Evolutionary conservation across 2,888 invertebrate species (phyloP).

Genomic region (Scaptodrosophila latifasciaeformis): DNA sequence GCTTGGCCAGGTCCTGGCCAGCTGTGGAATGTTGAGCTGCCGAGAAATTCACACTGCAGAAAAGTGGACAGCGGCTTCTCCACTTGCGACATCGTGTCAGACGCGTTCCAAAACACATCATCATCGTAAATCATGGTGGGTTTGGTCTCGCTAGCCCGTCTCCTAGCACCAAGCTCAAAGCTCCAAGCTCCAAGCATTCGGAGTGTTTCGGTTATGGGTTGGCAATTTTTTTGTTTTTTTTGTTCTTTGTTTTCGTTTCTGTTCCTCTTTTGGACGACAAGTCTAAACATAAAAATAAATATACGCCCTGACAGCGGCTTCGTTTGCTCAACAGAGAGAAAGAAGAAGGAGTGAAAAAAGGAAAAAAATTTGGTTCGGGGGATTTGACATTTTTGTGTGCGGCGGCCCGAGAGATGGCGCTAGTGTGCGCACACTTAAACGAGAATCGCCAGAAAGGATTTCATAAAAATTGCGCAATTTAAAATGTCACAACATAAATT

Average conservation of each 20-base stretch:
- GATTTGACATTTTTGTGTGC: slow-evolving; percentile 32
- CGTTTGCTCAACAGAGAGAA: slow-evolving; percentile 34
- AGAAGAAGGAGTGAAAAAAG: slow-evolving; percentile 26
- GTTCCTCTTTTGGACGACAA: slow-evolving; percentile 18
- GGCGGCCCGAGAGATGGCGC: slow-evolving; percentile 35
- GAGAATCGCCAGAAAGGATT: slow-evolving; percentile 66
- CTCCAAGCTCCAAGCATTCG: no score
- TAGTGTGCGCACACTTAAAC: slow-evolving; percentile 46
- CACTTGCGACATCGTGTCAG: slow-evolving; percentile 10
- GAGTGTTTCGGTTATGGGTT: slow-evolving; percentile 27
- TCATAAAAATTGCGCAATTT: slow-evolving; percentile 75
- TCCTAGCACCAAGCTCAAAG: no score
- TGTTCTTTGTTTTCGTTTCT: no score
- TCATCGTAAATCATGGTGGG: slow-evolving; percentile 68
- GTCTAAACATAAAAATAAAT: slow-evolving; percentile 72
- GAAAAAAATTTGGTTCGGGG: slow-evolving; percentile 37
- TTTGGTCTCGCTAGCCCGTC: slow-evolving; percentile 35
- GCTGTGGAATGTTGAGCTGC: no score
- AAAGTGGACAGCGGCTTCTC: no score
- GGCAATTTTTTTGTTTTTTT: slow-evolving; percentile 9
- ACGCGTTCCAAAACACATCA: slow-evolving; percentile 56
- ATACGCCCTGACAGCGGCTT: slow-evolving; percentile 69
- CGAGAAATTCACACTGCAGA: no score
- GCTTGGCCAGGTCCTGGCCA: no score
- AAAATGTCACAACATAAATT: slow-evolving; percentile 76